Evolutionary conservation across 2,797 vertebrate genomes (phyloP).

Genomic region (Chrysocyon brachyurus): DNA sequence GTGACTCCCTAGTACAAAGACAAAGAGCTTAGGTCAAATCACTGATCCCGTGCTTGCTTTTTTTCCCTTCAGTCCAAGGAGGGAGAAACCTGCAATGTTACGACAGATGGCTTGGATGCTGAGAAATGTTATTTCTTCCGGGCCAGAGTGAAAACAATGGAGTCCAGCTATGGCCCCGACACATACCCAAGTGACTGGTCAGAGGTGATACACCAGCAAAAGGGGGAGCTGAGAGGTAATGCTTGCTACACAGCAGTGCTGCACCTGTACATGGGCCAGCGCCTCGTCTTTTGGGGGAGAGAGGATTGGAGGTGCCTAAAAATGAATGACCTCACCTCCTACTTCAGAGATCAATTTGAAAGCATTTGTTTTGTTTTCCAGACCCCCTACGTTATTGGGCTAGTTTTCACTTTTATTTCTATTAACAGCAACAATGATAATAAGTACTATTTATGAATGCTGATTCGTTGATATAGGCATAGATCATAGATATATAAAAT

Average conservation of each 20-base stretch:
- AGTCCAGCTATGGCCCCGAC: background rate
- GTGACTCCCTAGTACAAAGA: fast-evolving
- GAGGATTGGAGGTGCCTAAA: fast-evolving
- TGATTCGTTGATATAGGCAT: fast-evolving
- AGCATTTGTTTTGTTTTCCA: background rate
- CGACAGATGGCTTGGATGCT: constrained; percentile 78
- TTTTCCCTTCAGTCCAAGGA: background rate
- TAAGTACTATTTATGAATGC: fast-evolving
- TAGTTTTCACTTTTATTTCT: background rate
- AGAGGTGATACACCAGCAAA: constrained; percentile 83
- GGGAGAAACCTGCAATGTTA: constrained; percentile 66
- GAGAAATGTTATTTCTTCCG: constrained; percentile 88
- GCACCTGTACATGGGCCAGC: fast-evolving
- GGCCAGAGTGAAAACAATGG: constrained; percentile 83
- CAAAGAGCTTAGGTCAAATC: fast-evolving
- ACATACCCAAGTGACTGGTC: constrained; percentile 88
- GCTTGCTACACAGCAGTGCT: fast-evolving
- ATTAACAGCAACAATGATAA: background rate
- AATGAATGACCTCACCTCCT: background rate
- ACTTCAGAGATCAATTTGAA: background rate
- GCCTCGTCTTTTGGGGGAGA: fast-evolving
- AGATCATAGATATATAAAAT: no score
- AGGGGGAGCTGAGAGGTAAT: constrained; percentile 80
- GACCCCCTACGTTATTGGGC: background rate
- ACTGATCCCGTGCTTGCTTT: fast-evolving